Evolutionary conservation across 2,888 invertebrate genomes (phyloP), one percentile per base, ranked within the genome.

Genomic region (Sabatieria punctata): DNA sequence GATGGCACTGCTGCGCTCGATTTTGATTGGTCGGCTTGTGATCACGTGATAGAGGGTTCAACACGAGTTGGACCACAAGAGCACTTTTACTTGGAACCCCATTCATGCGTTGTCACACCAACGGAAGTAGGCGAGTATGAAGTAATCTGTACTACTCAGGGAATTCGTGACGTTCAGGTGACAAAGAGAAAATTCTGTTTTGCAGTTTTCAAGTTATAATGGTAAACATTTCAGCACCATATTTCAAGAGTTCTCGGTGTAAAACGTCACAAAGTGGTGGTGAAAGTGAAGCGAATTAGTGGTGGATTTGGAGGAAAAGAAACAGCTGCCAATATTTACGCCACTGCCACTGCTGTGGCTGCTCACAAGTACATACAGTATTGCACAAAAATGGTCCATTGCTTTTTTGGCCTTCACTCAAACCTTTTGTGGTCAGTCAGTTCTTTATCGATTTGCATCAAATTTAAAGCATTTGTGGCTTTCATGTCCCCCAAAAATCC

Each of bases 241-340:
- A 71, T 78, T 0, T 75, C 82, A 1, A 75, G 78, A 53, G 73
- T 78, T 2, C 71, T 88, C 23, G 77, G 77, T 27, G 71, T 85
- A 21, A 79, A 80, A 0, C 75, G 77, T 2, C 68, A 71, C 58
- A 77, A 78, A 60, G 73, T 93, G 19, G 76, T 77, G 1, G 76
- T 79, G 19, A 77, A 78, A 52, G 80, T 82, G 0, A 88, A 88
- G 65, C 75, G 93, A 45, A 71, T 93, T 61, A 91, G 89, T 0
- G 93, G 93, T 21, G 91, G 86, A 25, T 93, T 93, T 65, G 93
- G 93, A 11, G 93, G 91, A 0, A 93, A 93, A 69, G 89, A 91
- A 66, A 79, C 82, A 0, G 74, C 83, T 41, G 73, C 77, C 1
- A 68, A 73, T 51, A 58, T 78, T 4, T 65, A 81, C 1, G 77